A percentile compares a stretch with the other conserved stretches of the same genome.
Conservation (phyloP, 2,113 vertebrate genomes). For the Rhombomys opimus region DNA sequence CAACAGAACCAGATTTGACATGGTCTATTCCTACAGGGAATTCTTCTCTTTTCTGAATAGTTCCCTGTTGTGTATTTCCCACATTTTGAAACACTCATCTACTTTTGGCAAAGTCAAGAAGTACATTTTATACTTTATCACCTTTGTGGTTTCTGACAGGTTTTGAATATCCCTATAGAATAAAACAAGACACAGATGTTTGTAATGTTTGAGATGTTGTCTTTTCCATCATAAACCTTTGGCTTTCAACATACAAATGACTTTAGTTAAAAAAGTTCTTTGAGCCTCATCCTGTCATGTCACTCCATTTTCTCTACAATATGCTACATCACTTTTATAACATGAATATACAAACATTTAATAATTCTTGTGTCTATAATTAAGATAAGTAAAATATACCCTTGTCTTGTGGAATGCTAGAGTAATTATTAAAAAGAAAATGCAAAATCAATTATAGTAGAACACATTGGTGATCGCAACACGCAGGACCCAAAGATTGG, state of each 20-base stretch:
- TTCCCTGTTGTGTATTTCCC: neutral
- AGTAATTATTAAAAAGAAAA: conserved; percentile 45
- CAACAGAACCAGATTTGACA: neutral
- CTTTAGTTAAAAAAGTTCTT: conserved; percentile 13
- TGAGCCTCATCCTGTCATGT: neutral
- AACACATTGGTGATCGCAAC: neutral
- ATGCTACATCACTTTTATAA: neutral
- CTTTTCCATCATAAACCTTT: neutral
- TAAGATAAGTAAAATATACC: neutral
- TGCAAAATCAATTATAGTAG: neutral
- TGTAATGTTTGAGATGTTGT: neutral
- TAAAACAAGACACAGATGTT: neutral
- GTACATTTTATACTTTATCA: neutral
- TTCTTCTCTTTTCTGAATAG: neutral
- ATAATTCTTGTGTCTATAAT: neutral
- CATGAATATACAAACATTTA: neutral
- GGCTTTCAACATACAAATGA: neutral
- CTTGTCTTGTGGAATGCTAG: neutral
- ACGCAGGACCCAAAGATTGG: neutral
- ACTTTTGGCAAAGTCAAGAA: neutral
- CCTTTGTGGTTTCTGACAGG: neutral
- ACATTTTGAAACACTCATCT: neutral
- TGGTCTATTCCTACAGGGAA: neutral
- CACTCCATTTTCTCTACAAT: neutral
- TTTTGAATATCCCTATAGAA: neutral